Percentiles rank a stretch among this genome's conserved stretches.
These are phyloP conservation scores for Volucella inflata DNA, from an alignment of 2,888 invertebrate species.

Conservation along the genomic window DNA sequence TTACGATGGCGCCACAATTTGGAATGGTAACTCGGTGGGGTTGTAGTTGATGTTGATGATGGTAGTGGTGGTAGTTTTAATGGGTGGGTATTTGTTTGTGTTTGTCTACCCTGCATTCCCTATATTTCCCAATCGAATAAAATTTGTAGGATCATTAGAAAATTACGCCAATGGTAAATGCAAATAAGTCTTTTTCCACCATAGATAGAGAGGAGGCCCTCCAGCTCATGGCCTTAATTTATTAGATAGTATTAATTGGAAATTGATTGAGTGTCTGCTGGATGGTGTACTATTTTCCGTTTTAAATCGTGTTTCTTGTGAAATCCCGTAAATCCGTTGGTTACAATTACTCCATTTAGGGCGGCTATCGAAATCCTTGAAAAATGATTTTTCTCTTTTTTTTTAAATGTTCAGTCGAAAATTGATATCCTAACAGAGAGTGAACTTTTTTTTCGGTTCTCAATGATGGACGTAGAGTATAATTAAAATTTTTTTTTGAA, in stretches of 20 bases:
- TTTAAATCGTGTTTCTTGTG: slow-evolving; percentile 16
- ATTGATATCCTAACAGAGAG: too few relatives aligned
- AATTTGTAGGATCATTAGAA: slow-evolving; percentile 74
- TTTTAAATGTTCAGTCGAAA: background rate
- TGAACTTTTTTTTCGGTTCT: too few relatives aligned
- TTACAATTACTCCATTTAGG: slow-evolving; percentile 1
- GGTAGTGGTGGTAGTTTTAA: background rate
- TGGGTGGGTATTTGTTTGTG: background rate
- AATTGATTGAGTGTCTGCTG: slow-evolving; percentile 74
- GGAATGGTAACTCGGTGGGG: slow-evolving; percentile 32
- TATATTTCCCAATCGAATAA: slow-evolving; percentile 30
- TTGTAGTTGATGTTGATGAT: slow-evolving; percentile 8
- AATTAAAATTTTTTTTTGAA: too few relatives aligned
- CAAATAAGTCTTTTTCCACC: slow-evolving; percentile 63
- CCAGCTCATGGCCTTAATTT: slow-evolving; percentile 53
- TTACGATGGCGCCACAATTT: slow-evolving; percentile 65
- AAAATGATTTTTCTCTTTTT: slow-evolving; percentile 3
- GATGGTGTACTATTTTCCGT: slow-evolving; percentile 65
- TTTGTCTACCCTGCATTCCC: background rate
- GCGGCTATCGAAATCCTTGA: background rate
- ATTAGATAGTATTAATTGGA: slow-evolving; percentile 73
- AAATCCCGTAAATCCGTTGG: slow-evolving; percentile 67
- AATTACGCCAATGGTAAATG: slow-evolving; percentile 71
- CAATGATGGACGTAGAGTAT: too few relatives aligned
- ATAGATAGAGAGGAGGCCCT: slow-evolving; percentile 1